Conservation (phyloP, 1,140 invertebrate genomes). For the Hylaeus anthracinus region DNA sequence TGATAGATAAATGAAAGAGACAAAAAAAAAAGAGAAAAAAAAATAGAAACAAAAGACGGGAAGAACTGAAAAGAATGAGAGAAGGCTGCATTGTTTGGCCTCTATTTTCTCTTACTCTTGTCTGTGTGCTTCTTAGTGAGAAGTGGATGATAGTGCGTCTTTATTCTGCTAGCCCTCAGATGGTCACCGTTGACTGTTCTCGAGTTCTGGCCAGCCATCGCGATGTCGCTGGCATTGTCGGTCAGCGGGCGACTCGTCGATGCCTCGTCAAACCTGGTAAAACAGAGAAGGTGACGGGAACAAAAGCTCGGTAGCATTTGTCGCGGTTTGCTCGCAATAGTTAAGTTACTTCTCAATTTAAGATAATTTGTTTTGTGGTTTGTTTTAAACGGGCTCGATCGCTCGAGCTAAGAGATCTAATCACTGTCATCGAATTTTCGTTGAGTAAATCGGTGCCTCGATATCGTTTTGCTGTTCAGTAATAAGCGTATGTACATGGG, state of each 20-base stretch:
- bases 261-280: slow-evolving; percentile 78
- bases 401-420: slow-evolving; percentile 57
- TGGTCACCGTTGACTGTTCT: slow-evolving; percentile 69
- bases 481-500: not conserved
- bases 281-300: slow-evolving; percentile 69
- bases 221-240: slow-evolving; percentile 71
- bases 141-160: slow-evolving; percentile 73
- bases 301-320: slow-evolving; percentile 26
- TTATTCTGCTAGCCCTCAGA: slow-evolving; percentile 72
- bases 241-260: slow-evolving; percentile 76
- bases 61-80: slow-evolving; percentile 31
- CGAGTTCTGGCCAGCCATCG: slow-evolving; percentile 65
- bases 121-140: slow-evolving; percentile 71
- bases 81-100: slow-evolving; percentile 28
- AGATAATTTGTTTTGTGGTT: not conserved
- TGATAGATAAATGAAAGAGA: slow-evolving; percentile 20
- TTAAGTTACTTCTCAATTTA: slow-evolving; percentile 17
- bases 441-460: slow-evolving; percentile 25
- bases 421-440: slow-evolving; percentile 50
- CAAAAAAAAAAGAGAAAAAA: not conserved
- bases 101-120: slow-evolving; percentile 78
- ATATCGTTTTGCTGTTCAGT: slow-evolving; percentile 8
- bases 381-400: slow-evolving; percentile 46
- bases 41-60: not conserved
- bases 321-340: slow-evolving; percentile 8